Conservation (phyloP, 2,113 vertebrate species). For the Pterophyllum scalare region DNA sequence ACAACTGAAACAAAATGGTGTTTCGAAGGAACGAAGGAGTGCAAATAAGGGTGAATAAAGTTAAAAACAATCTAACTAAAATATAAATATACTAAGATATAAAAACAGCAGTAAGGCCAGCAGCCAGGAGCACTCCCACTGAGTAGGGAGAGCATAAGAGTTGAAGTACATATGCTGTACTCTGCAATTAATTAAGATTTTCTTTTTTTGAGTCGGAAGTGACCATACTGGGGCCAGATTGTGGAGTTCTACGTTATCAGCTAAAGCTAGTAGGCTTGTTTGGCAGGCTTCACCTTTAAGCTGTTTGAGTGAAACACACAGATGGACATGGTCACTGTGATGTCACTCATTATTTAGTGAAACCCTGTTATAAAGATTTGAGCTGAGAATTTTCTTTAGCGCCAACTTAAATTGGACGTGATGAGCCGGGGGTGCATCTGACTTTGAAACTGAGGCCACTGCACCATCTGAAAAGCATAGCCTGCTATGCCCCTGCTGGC, state of each 20-base stretch:
- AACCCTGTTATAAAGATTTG: not conserved
- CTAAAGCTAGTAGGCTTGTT: not conserved
- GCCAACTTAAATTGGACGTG: not conserved
- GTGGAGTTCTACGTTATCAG: not conserved
- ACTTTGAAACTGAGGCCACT: not conserved
- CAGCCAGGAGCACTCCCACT: too few relatives aligned
- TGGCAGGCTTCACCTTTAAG: not conserved
- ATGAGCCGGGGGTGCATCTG: not conserved
- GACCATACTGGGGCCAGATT: too few relatives aligned
- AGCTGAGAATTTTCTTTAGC: not conserved
- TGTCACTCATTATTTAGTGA: not conserved
- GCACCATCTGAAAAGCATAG: not conserved
- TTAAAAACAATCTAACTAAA: too few relatives aligned
- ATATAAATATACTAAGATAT: too few relatives aligned
- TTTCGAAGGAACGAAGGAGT: too few relatives aligned
- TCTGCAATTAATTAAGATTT: too few relatives aligned
- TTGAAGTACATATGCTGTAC: too few relatives aligned
- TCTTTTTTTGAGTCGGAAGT: too few relatives aligned
- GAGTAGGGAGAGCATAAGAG: too few relatives aligned
- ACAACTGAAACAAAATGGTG: too few relatives aligned
- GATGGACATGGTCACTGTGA: not conserved
- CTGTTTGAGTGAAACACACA: not conserved
- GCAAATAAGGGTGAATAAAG: too few relatives aligned
- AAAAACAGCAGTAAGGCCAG: too few relatives aligned
- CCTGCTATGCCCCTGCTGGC: not conserved